phyloP scores from a whole-genome alignment of 2,113 vertebrate species.

The Thunnus maccoyii region DNA sequence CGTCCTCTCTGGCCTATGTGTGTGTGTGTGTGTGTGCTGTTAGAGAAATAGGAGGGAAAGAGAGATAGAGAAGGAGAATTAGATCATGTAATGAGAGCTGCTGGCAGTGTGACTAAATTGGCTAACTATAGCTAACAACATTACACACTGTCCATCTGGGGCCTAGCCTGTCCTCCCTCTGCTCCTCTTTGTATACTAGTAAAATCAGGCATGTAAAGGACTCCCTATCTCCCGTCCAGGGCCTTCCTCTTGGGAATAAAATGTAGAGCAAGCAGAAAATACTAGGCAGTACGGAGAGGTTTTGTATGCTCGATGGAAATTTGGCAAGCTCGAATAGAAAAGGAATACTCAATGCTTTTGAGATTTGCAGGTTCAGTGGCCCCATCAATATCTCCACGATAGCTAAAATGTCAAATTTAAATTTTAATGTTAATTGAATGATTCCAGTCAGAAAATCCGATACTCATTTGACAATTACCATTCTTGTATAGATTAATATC shows the following conservation, averaged over 20 bases:
- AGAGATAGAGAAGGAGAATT: constrained; percentile 78
- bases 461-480: constrained; percentile 35
- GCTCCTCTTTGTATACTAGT: constrained; percentile 71
- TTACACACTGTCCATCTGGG: constrained; percentile 86
- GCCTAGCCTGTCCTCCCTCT: constrained; percentile 74
- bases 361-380: constrained; percentile 51
- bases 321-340: constrained; percentile 30
- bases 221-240: constrained; percentile 51
- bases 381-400: constrained; percentile 35
- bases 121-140: constrained; percentile 86
- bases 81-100: constrained; percentile 86
- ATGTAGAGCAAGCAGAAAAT: constrained; percentile 50
- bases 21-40: constrained; percentile 62
- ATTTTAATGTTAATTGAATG: constrained; percentile 45
- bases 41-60: constrained; percentile 63
- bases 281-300: constrained; percentile 5
- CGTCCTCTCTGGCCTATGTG: constrained; percentile 70
- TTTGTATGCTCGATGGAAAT: constrained; percentile 14
- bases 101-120: constrained; percentile 81
- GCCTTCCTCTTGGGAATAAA: constrained; percentile 59
- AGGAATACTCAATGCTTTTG: constrained; percentile 29
- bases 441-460: constrained; percentile 10
- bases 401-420: constrained; percentile 53
- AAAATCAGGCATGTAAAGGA: constrained; percentile 70
- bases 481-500: constrained; percentile 25